Percentiles rank a stretch among this genome's conserved stretches.
These are phyloP conservation scores for Nannoperca obscura DNA, from an alignment of 2,797 vertebrate genomes.

Conservation along the genomic window DNA sequence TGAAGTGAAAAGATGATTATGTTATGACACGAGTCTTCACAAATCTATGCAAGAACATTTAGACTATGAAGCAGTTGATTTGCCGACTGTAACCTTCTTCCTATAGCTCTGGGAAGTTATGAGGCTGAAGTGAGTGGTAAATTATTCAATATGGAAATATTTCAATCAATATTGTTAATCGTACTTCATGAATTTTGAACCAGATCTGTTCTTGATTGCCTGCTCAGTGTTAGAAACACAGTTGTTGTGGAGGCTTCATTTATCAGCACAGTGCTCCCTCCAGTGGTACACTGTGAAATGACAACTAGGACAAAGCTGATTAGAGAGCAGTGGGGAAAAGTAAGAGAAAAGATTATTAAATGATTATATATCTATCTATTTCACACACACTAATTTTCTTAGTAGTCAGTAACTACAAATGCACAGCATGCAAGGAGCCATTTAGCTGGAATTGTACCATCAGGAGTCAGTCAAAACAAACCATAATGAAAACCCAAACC, in stretches of 20 bases:
- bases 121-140: background rate
- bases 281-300: slow-evolving; percentile 49
- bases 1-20: slow-evolving; percentile 48
- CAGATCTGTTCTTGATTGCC: background rate
- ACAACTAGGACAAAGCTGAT: slow-evolving; percentile 14
- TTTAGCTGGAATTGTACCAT: slow-evolving; percentile 22
- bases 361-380: too few species aligned
- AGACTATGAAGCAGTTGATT: background rate
- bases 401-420: background rate
- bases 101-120: background rate
- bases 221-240: background rate
- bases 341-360: background rate
- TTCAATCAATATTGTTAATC: background rate
- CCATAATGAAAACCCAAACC: slow-evolving; percentile 26
- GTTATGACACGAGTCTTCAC: slow-evolving; percentile 47
- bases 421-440: background rate
- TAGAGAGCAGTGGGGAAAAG: background rate
- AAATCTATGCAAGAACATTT: slow-evolving; percentile 38
- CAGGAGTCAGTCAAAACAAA: slow-evolving; percentile 44
- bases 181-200: background rate
- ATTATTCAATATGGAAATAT: background rate
- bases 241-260: slow-evolving; percentile 10
- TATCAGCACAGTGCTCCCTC: slow-evolving; percentile 57
- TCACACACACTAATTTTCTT: too few species aligned
- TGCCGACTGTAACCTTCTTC: slow-evolving; percentile 2